These are phyloP conservation scores for Fregetta grallaria DNA, from an alignment of 2,113 vertebrate genomes.

Conservation along the genomic window DNA sequence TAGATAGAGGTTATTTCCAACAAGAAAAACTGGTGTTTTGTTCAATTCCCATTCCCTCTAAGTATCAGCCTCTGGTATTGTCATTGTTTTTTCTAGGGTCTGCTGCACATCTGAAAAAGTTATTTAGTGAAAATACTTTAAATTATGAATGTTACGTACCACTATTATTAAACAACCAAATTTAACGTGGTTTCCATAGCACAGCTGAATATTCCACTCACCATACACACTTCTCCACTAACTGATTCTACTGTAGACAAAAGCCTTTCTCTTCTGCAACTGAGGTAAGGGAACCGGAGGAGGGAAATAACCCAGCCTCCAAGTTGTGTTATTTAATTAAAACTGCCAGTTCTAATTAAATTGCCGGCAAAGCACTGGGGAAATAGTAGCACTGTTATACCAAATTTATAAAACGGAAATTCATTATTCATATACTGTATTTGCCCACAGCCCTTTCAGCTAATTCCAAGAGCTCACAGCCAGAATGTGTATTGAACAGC, in stretches of 20 bases:
- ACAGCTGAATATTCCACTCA: background rate
- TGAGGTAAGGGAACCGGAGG: background rate
- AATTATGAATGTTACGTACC: background rate
- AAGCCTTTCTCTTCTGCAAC: background rate
- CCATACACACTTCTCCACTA: background rate
- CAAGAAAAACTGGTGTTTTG: background rate
- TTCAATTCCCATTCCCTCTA: background rate
- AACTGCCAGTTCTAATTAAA: slow-evolving; percentile 38
- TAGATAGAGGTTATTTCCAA: background rate
- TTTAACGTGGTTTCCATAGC: background rate
- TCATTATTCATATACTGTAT: background rate
- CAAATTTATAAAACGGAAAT: background rate
- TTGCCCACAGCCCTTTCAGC: background rate
- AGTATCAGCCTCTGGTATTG: background rate
- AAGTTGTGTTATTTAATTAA: slow-evolving; percentile 5
- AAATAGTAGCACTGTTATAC: background rate
- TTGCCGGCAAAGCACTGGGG: background rate
- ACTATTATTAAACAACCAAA: background rate
- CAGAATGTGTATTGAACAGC: accelerated
- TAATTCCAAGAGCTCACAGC: background rate
- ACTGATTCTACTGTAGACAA: background rate
- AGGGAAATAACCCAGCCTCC: background rate
- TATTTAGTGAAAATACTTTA: background rate
- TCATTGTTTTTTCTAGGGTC: background rate
- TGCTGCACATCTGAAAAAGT: background rate